Evolutionary conservation across 2,797 vertebrate genomes (phyloP), one percentile per base, ranked within the genome.

Genomic region (Aphelocoma californica): DNA sequence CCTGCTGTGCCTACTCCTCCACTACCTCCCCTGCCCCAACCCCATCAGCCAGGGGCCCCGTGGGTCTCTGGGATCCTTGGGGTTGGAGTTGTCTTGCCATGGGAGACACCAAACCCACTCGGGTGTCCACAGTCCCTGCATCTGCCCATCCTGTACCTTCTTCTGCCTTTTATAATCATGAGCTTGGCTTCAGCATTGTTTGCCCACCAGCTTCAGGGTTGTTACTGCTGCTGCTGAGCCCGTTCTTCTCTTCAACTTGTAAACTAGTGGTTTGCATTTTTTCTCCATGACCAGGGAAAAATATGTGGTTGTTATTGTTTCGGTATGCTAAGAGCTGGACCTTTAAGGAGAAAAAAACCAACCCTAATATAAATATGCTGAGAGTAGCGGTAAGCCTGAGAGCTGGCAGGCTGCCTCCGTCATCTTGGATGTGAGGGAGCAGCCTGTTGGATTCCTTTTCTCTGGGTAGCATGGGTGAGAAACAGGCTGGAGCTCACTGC

Each of bases 391-490:
- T 85, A 57, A 79, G 74, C 81, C 65, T 54, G 67, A 66, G 92
- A 93, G 79, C 70, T 96, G 96, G 92, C 93, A 94, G 42, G 32
- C 86, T 94, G 80, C 86, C 77, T 92, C 54, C 8, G 0, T 75
- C 64, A 0, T 79, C 79, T 77, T 51, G 79, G 71, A 87, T 60
- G 78, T 64, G 84, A 65, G 23, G 47, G 83, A 88, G 70, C 81
- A 91, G 93, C 74, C 91, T 93, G 88, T 91, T 92, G 91, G 78
- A 87, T 72, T 47, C 28, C 23, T 91, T 91, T 92, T 58, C 54
- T 96, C n/a, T 38, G 81, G 74, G 47, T 48, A 26, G 53, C 7
- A 23, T 28, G 53, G 38, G 88, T 88, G 80, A 73, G 69, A 69
- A 88, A 42, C 78, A 79, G 61, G 31, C 77, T 88, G 73, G 47